phyloP scores from a whole-genome alignment of 2,888 invertebrate genomes.

The Diarsia rubi region DNA sequence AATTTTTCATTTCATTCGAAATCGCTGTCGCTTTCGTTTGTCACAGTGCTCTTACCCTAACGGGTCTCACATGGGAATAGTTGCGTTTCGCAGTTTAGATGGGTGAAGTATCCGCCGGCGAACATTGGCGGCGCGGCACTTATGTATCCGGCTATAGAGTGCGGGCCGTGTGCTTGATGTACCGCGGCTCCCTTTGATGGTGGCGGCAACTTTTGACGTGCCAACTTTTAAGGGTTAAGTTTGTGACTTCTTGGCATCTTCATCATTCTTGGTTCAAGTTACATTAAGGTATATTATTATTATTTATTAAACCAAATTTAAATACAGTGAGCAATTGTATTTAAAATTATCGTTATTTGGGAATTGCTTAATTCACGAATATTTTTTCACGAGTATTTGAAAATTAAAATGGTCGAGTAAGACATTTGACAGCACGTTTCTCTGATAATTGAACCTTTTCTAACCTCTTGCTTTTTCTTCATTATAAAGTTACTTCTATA shows the following conservation, averaged over 20 bases:
- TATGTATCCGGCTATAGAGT: slow-evolving; percentile 50
- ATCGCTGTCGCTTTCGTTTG: slow-evolving; percentile 34
- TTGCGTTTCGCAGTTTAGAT: slow-evolving; percentile 69
- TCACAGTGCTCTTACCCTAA: background rate
- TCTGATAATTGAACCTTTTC: background rate
- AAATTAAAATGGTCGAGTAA: background rate
- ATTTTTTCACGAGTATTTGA: background rate
- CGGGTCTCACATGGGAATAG: slow-evolving; percentile 68
- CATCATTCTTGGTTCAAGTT: too few species aligned
- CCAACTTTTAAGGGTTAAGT: slow-evolving; percentile 16
- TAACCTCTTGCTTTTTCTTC: background rate
- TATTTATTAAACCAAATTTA: background rate
- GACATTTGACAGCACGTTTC: background rate
- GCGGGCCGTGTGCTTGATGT: slow-evolving; percentile 50
- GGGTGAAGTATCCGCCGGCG: slow-evolving; percentile 58
- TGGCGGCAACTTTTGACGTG: slow-evolving; percentile 27
- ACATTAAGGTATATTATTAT: background rate
- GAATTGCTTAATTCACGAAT: background rate
- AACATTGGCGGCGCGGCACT: slow-evolving; percentile 58
- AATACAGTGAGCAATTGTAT: background rate
- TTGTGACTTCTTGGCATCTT: slow-evolving; percentile 16
- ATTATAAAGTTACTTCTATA: background rate
- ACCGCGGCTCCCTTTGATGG: slow-evolving; percentile 45
- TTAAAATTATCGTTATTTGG: background rate
- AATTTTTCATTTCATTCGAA: background rate